phyloP scores from a whole-genome alignment of 2,113 vertebrate genomes.

The Oryctolagus cuniculus region mOryCun1.1 NC_091441.1:85820501-85821000 shows the following conservation, averaged over 20 bases:
- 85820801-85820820: constrained; percentile 29
- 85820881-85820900: neutral
- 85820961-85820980: neutral
- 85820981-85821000: neutral
- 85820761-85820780: constrained; percentile 20
- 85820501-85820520: constrained; percentile 73
- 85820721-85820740: constrained; percentile 29
- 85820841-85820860: neutral
- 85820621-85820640: constrained; percentile 60
- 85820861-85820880: neutral
- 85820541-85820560: constrained; percentile 70
- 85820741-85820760: constrained; percentile 10
- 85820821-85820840: neutral
- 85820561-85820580: constrained; percentile 40
- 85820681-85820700: constrained; percentile 62
- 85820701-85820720: constrained; percentile 43
- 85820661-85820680: constrained; percentile 30
- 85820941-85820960: neutral
- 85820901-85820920: neutral
- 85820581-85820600: constrained; percentile 60
- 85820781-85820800: constrained; percentile 44
- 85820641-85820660: constrained; percentile 56
- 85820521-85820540: constrained; percentile 41
- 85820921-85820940: neutral
- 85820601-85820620: constrained; percentile 66